phyloP scores from a whole-genome alignment of 2,113 vertebrate species.

The Azemiops feae region DNA sequence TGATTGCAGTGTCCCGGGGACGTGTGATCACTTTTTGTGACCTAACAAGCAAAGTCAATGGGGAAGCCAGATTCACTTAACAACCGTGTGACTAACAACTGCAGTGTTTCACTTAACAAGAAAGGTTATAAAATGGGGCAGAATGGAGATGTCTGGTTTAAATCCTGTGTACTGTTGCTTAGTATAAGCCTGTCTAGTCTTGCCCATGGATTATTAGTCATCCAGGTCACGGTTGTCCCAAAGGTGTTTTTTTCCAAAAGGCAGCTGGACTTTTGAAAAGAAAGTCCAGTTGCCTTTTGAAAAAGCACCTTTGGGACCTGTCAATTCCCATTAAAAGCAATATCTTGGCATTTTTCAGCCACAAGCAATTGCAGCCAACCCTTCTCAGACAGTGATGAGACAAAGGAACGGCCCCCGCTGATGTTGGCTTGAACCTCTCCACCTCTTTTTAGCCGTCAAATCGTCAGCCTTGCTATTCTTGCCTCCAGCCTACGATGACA shows the following conservation, averaged over 20 bases:
- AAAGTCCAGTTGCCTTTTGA: not conserved
- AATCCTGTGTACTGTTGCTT: not conserved
- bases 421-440: not conserved
- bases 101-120: no score
- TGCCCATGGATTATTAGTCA: not conserved
- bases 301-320: not conserved
- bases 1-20: not conserved
- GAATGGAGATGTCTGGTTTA: no score
- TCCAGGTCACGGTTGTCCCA: not conserved
- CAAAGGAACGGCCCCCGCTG: not conserved
- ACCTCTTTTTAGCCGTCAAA: not conserved
- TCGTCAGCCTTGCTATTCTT: not conserved
- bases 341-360: no score
- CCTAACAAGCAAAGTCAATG: not conserved
- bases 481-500: not conserved
- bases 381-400: not conserved
- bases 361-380: no score
- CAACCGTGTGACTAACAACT: no score
- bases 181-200: not conserved
- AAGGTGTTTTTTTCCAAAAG: not conserved
- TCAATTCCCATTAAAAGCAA: not conserved
- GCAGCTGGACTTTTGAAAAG: not conserved
- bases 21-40: not conserved
- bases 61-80: no score
- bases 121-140: no score